Evolutionary conservation across 2,888 invertebrate genomes (phyloP), one percentile per base, ranked within the genome.

Genomic region (Pollenia amentaria): DNA sequence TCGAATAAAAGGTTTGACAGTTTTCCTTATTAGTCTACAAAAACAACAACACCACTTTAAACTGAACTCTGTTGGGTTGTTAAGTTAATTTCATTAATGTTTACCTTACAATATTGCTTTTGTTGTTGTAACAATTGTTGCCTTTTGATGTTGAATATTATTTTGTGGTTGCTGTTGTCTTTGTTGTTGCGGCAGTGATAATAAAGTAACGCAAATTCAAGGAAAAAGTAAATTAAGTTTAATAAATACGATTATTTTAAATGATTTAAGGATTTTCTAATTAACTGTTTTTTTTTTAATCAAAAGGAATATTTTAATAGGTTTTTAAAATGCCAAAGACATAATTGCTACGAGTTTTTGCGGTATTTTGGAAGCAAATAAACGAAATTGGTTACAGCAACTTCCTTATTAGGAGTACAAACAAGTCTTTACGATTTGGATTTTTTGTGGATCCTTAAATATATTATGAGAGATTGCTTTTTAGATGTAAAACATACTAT

Each of bases 1-100:
- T 46, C 21, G 38, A 72, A 16, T 77, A 70, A 86, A 86, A 79
- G 82, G 82, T 75, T 79, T 86, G 82, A 75, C 82, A 78, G 64
- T 69, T 73, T 73, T 48, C 64, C 46, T 67, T 81, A 67, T 72
- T 85, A 46, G 44, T 40, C 29, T n/a, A 44, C 77, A 76, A 29
- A 51, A 51, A 42, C 21, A 72, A 48, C 16, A 64, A 42, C 65
- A 38, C 40, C 7, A 65, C n/a, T n/a, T n/a, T 6, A 6, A 29
- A 29, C 29, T 64, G 18, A 64, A 80, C 21, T 72, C 60, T 81
- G 78, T 60, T 67, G n/a, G 67, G 64, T 79, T 75, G 69, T 77
- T 80, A 77, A 84, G 53, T 77, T 84, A 87, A 84, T 87, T 84
- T 87, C 48, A 73, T 87, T 87, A 87, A 83, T 84, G 80, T 77